These are phyloP conservation scores for Apamea anceps DNA, from an alignment of 2,888 invertebrate genomes.

Conservation along the genomic window DNA sequence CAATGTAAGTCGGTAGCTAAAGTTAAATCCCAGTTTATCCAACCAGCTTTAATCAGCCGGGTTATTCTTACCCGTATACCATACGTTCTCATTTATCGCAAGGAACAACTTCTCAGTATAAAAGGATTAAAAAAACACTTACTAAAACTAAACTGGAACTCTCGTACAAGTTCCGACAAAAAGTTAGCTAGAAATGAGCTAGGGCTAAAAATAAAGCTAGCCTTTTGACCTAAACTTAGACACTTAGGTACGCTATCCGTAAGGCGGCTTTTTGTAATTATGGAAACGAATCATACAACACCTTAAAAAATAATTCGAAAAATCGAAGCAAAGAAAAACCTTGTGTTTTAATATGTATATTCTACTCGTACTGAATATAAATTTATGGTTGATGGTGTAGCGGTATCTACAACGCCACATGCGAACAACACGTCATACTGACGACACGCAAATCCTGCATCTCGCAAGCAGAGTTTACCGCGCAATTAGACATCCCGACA, in stretches of 20 bases:
- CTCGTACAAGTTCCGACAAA: conserved; percentile 29
- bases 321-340: background rate
- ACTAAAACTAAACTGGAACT: conserved; percentile 7
- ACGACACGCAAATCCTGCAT: no score
- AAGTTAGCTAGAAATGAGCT: conserved; percentile 36
- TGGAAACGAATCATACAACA: background rate
- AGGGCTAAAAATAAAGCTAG: conserved; percentile 33
- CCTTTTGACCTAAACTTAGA: conserved; percentile 33
- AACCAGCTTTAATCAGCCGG: background rate
- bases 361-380: background rate
- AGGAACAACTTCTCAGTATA: conserved; percentile 2
- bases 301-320: background rate
- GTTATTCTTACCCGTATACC: background rate
- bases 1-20: background rate
- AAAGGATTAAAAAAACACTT: conserved; percentile 19
- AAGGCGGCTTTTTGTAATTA: conserved; percentile 17
- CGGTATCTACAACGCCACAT: no score
- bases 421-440: no score
- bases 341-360: background rate
- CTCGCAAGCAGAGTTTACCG: no score
- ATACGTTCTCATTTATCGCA: conserved; percentile 14
- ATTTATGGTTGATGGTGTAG: background rate
- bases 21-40: background rate
- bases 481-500: no score
- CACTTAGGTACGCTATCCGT: conserved; percentile 5